These are phyloP conservation scores for Cebidichthys violaceus DNA, from an alignment of 2,113 vertebrate genomes.

Conservation along the genomic window DNA sequence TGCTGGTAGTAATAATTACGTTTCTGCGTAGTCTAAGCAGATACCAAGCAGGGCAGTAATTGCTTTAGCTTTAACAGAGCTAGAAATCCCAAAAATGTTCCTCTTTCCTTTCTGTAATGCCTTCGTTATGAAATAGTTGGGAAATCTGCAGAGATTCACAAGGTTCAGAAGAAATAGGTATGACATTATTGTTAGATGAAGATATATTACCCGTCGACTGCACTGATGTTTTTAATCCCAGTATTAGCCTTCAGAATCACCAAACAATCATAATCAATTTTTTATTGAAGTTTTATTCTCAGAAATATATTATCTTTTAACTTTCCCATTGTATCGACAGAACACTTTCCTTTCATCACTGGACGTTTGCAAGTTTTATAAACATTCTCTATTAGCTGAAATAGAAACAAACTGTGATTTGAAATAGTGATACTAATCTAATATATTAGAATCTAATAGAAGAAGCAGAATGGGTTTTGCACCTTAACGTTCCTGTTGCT, in stretches of 20 bases:
- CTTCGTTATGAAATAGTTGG: background rate
- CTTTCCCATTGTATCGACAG: slow-evolving; percentile 29
- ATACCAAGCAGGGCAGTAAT: slow-evolving; percentile 6
- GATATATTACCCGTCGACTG: slow-evolving; percentile 31
- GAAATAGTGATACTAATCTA: slow-evolving; percentile 15
- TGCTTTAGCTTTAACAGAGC: slow-evolving; percentile 6
- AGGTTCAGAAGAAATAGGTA: background rate
- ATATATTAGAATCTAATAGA: slow-evolving; percentile 44
- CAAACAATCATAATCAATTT: slow-evolving; percentile 45
- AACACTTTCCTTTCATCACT: slow-evolving; percentile 32
- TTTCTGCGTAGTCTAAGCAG: slow-evolving; percentile 32
- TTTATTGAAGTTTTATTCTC: slow-evolving; percentile 63
- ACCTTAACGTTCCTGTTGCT: slow-evolving; percentile 65
- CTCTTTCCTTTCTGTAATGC: slow-evolving; percentile 10
- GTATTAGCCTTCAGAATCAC: slow-evolving; percentile 36
- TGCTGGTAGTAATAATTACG: slow-evolving; percentile 4
- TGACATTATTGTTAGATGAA: slow-evolving; percentile 22
- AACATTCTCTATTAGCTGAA: slow-evolving; percentile 42
- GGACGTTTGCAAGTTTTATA: slow-evolving; percentile 31
- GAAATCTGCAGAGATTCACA: slow-evolving; percentile 14
- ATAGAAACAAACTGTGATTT: slow-evolving; percentile 63
- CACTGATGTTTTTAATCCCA: slow-evolving; percentile 50
- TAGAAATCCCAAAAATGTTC: slow-evolving; percentile 18
- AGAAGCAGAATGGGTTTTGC: slow-evolving; percentile 50
- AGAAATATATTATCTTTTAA: slow-evolving; percentile 56